These are phyloP conservation scores for Plagiodera versicolora DNA, from an alignment of 2,888 invertebrate genomes.

Conservation along the genomic window DNA sequence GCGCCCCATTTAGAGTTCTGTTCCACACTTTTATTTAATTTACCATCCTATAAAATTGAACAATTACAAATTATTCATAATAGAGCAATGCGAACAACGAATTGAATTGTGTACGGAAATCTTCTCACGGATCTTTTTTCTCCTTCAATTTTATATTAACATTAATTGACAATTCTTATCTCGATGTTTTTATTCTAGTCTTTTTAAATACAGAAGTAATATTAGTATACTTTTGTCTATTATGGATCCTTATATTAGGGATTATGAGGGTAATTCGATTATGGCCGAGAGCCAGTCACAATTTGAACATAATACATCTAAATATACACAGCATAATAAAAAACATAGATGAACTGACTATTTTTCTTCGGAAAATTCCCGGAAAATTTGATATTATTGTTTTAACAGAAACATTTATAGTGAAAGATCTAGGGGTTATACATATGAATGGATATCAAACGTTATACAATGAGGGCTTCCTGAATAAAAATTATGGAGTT, in stretches of 20 bases:
- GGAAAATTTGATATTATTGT: constrained; percentile 8
- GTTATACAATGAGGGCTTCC: constrained; percentile 1
- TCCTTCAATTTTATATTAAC: neutral
- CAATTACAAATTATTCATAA: neutral
- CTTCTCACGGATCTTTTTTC: neutral
- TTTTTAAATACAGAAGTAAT: neutral
- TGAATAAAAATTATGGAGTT: constrained; percentile 6
- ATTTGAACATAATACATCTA: neutral
- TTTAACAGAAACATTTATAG: constrained; percentile 1
- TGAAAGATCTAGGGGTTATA: neutral
- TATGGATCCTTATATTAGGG: constrained; percentile 9
- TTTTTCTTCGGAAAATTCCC: neutral
- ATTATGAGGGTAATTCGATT: neutral
- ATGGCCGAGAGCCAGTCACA: neutral
- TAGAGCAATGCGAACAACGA: neutral
- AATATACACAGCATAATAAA: neutral
- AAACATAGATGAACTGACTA: neutral
- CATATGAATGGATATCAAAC: neutral
- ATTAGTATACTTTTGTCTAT: neutral
- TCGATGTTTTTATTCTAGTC: constrained; percentile 5
- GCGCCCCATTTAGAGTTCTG: neutral
- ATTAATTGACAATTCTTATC: neutral
- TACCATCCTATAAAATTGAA: constrained; percentile 4
- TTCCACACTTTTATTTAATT: neutral
- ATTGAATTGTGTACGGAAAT: neutral